Conservation (phyloP, 2,888 invertebrate genomes). For the Polydrusus cervinus region DNA sequence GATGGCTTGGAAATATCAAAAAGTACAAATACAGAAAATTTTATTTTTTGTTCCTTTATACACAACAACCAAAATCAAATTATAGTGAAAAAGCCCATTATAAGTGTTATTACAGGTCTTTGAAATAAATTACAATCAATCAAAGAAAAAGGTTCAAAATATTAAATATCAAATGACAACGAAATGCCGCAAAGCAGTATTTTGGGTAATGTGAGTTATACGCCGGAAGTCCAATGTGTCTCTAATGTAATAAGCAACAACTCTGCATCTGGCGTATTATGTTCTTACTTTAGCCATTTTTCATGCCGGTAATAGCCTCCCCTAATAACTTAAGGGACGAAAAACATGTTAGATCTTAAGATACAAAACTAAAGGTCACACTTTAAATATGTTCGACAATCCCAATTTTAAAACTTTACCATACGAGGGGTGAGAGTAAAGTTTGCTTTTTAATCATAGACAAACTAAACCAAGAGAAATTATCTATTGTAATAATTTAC, state of each 20-base stretch:
- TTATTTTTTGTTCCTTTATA: too few relatives aligned
- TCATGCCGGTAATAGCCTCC: slow-evolving; percentile 48
- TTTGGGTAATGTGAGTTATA: slow-evolving; percentile 43
- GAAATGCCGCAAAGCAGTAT: slow-evolving; percentile 27
- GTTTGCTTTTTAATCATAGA: too few relatives aligned
- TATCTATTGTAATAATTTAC: too few relatives aligned
- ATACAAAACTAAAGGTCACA: slow-evolving; percentile 14
- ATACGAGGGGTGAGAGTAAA: too few relatives aligned
- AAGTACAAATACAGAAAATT: too few relatives aligned
- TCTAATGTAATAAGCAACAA: slow-evolving; percentile 65
- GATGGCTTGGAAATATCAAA: too few relatives aligned
- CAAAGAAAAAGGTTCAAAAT: slow-evolving; percentile 10
- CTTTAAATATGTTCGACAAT: neutral
- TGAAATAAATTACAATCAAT: neutral
- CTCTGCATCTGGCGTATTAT: slow-evolving; percentile 61
- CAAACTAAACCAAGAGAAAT: too few relatives aligned
- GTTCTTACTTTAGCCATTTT: slow-evolving; percentile 58
- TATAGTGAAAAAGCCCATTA: too few relatives aligned
- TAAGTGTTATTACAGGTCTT: too few relatives aligned
- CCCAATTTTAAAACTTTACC: too few relatives aligned
- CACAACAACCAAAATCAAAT: too few relatives aligned
- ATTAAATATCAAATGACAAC: slow-evolving; percentile 31
- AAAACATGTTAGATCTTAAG: slow-evolving; percentile 30
- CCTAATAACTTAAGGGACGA: slow-evolving; percentile 40
- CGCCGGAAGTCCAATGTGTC: slow-evolving; percentile 69